These are phyloP conservation scores for Siderastrea siderea DNA, from an alignment of 92 coral and sea anemone genomes.

Conservation along the genomic window DNA sequence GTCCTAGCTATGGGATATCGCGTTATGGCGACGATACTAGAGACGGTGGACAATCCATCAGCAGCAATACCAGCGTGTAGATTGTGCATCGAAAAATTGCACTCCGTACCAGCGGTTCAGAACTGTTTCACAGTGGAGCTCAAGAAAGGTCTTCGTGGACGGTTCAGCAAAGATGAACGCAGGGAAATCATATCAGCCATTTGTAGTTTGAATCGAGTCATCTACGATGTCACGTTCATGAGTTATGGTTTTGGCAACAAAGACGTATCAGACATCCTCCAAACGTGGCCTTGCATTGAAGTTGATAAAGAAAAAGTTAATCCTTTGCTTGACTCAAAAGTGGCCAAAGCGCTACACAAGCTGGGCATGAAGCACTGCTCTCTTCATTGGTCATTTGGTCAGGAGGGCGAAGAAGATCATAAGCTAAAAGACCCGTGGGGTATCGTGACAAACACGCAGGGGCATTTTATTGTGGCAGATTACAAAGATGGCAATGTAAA, in stretches of 20 bases:
- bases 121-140: constrained; percentile 8
- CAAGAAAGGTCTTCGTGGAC: neutral
- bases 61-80: constrained; percentile 38
- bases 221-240: constrained; percentile 30
- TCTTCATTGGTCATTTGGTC: constrained; percentile 24
- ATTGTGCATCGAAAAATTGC: constrained; percentile 49
- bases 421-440: constrained; percentile 38
- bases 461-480: constrained; percentile 63
- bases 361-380: neutral
- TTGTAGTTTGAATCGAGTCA: constrained; percentile 31
- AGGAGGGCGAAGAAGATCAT: constrained; percentile 14
- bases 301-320: neutral
- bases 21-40: constrained; percentile 70
- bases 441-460: constrained; percentile 48
- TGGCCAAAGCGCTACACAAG: neutral
- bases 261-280: neutral
- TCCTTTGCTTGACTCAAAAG: constrained; percentile 10
- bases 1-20: constrained; percentile 61
- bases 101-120: constrained; percentile 51
- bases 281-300: constrained; percentile 24
- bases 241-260: neutral
- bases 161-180: constrained; percentile 44
- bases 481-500: constrained; percentile 40
- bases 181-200: constrained; percentile 25
- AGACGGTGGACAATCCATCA: constrained; percentile 34